Percentiles rank a stretch among this genome's conserved stretches.
Evolutionary conservation across 1,140 invertebrate species (phyloP).

Genomic region (Dreissena rostriformis): DNA sequence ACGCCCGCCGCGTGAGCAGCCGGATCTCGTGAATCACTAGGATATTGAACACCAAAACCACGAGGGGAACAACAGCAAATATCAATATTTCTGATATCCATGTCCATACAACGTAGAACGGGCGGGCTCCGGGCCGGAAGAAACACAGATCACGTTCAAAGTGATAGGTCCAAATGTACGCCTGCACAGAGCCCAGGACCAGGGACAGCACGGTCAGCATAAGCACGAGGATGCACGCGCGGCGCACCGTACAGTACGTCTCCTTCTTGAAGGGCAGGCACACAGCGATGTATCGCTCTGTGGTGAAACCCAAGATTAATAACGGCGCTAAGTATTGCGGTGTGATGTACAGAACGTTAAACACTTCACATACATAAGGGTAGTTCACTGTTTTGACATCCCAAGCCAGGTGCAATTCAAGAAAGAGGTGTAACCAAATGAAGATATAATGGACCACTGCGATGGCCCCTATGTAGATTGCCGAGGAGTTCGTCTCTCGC

Average conservation of each 20-base stretch:
- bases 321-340: slow-evolving; percentile 77
- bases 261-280: slow-evolving; percentile 91
- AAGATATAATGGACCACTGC: slow-evolving; percentile 77
- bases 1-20: slow-evolving; percentile 66
- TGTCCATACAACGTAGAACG: slow-evolving; percentile 75
- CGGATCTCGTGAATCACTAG: slow-evolving; percentile 77
- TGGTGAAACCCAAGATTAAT: slow-evolving; percentile 88
- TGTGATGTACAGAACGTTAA: slow-evolving; percentile 70
- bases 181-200: slow-evolving; percentile 67
- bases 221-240: slow-evolving; percentile 64
- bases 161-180: slow-evolving; percentile 74
- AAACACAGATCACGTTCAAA: slow-evolving; percentile 36
- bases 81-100: slow-evolving; percentile 76
- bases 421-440: slow-evolving; percentile 73
- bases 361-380: slow-evolving; percentile 71
- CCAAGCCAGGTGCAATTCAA: slow-evolving; percentile 73
- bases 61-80: slow-evolving; percentile 75
- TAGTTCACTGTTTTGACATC: slow-evolving; percentile 67
- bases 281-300: slow-evolving; percentile 97
- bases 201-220: slow-evolving; percentile 62
- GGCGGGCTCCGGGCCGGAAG: slow-evolving; percentile 25
- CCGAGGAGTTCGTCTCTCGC: slow-evolving; percentile 77
- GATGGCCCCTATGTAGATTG: slow-evolving; percentile 77
- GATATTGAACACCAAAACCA: slow-evolving; percentile 78
- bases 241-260: slow-evolving; percentile 70